These are phyloP conservation scores for Megaptera novaeangliae DNA, from an alignment of 2,113 vertebrate genomes.

Conservation along the genomic window DNA sequence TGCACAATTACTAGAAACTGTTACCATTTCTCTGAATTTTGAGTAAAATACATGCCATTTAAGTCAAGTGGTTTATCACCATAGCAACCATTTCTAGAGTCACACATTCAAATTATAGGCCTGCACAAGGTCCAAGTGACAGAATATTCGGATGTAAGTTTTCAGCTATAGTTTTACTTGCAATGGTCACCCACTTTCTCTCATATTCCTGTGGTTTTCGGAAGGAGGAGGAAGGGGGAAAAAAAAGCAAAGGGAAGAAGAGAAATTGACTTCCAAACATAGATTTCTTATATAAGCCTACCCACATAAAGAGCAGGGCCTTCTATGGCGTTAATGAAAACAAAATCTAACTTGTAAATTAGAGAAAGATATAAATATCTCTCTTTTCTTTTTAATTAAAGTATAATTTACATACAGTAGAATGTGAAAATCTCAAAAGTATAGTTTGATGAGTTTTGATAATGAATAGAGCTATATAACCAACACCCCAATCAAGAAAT, in stretches of 20 bases:
- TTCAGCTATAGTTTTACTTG: slow-evolving; percentile 13
- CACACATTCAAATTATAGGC: slow-evolving; percentile 73
- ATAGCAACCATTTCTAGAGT: slow-evolving; percentile 76
- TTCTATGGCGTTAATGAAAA: slow-evolving; percentile 41
- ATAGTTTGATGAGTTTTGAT: background rate
- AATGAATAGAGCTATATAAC: background rate
- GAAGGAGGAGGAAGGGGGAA: background rate
- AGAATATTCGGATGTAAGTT: slow-evolving; percentile 57
- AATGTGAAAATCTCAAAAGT: background rate
- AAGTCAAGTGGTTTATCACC: slow-evolving; percentile 77
- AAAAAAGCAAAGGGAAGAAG: background rate
- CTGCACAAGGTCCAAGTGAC: slow-evolving; percentile 67
- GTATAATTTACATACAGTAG: slow-evolving; percentile 2
- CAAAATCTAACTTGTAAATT: slow-evolving; percentile 50
- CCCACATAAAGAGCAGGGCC: background rate
- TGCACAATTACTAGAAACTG: slow-evolving; percentile 69
- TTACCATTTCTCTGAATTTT: slow-evolving; percentile 75
- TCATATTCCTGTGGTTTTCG: background rate
- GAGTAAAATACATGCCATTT: slow-evolving; percentile 78
- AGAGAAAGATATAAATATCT: slow-evolving; percentile 6
- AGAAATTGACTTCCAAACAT: slow-evolving; percentile 18
- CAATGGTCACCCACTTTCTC: background rate
- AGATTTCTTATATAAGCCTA: slow-evolving; percentile 25
- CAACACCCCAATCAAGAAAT: background rate
- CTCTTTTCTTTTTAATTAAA: background rate